Conservation (phyloP, 2,888 invertebrate species). For the Agrotis clavis region DNA sequence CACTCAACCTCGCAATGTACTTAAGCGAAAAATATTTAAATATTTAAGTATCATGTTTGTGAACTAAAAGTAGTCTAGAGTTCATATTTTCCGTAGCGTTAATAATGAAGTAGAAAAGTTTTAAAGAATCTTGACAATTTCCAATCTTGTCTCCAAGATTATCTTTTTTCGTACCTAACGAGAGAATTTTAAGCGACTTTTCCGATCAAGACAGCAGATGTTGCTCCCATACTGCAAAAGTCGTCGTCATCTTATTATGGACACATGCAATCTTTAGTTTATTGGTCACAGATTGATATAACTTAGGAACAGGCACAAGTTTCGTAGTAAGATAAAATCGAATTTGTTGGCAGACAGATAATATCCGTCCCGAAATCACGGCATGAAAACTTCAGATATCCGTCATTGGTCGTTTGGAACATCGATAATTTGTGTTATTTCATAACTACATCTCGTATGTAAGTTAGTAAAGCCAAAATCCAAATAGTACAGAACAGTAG, state of each 20-base stretch:
- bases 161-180: conserved; percentile 35
- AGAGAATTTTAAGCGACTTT: conserved; percentile 29
- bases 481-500: too few relatives aligned
- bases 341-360: conserved; percentile 73
- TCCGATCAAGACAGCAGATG: conserved; percentile 31
- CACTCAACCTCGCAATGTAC: conserved; percentile 20
- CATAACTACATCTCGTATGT: not conserved
- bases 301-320: conserved; percentile 40
- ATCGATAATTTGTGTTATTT: conserved; percentile 63
- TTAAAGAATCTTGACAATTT: conserved; percentile 16
- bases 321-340: conserved; percentile 67
- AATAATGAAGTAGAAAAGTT: conserved; percentile 8
- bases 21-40: conserved; percentile 13
- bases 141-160: conserved; percentile 15
- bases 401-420: not conserved
- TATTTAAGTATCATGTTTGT: not conserved
- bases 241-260: conserved; percentile 23
- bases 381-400: conserved; percentile 59
- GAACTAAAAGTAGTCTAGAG: not conserved
- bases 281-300: conserved; percentile 45
- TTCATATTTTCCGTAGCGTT: conserved; percentile 4
- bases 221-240: conserved; percentile 38
- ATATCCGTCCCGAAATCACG: conserved; percentile 63
- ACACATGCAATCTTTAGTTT: conserved; percentile 38
- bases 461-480: not conserved